Evolutionary conservation across 1,140 invertebrate genomes (phyloP).

Genomic region (Panagrolaimus sp.): DNA sequence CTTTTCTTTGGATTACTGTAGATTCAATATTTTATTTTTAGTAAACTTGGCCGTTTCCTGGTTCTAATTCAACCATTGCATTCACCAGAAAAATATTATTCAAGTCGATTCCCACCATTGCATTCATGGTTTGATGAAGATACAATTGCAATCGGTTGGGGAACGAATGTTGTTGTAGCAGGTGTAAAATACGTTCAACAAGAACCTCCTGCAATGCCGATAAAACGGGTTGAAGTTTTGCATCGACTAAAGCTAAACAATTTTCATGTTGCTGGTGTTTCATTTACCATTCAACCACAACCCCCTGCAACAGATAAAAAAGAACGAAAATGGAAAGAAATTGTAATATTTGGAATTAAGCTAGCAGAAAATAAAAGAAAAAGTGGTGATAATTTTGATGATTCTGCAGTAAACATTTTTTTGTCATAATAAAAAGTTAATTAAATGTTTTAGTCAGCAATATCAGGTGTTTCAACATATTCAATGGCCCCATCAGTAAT

Average conservation of each 20-base stretch:
- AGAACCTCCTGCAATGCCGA: no score
- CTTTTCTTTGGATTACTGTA: background rate
- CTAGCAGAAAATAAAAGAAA: background rate
- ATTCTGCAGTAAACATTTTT: no score
- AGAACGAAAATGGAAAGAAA: conserved; percentile 10
- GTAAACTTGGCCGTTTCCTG: conserved; percentile 21
- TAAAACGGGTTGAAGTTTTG: conserved; percentile 23
- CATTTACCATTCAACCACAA: conserved; percentile 11
- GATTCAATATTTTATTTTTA: background rate
- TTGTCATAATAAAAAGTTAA: no score
- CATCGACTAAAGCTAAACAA: conserved; percentile 18
- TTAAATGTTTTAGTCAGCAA: background rate
- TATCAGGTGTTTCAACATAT: background rate
- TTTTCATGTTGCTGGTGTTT: conserved; percentile 27
- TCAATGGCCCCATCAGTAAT: background rate
- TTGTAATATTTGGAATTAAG: conserved; percentile 21
- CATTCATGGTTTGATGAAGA: conserved; percentile 44
- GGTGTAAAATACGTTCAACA: background rate
- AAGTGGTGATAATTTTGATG: no score
- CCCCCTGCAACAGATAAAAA: background rate
- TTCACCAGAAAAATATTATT: conserved; percentile 24
- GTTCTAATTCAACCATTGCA: conserved; percentile 50
- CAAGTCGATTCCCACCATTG: conserved; percentile 28
- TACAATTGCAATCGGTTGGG: conserved; percentile 51
- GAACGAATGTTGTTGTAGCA: conserved; percentile 36